Base-by-base conservation (phyloP, 2,888 invertebrate genomes). In the Eulithis testata region DNA sequence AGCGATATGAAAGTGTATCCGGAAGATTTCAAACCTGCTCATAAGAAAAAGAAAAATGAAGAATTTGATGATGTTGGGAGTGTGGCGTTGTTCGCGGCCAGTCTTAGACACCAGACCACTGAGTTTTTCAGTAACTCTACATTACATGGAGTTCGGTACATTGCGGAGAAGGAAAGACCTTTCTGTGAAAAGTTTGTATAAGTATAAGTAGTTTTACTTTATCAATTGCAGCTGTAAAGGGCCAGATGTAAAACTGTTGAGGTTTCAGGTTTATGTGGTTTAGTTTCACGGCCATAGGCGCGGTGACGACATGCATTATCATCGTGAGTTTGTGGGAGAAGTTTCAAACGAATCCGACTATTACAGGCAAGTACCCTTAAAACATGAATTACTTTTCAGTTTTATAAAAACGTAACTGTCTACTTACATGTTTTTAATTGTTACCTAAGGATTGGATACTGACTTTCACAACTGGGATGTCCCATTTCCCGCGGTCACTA, bases 391-490 rank as follows among this genome's bases (percentile, higher is more conserved):
- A 4, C 3, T n/a, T n/a, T n/a, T 44, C 5, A 44, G n/a, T 11
- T 44, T 44, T n/a, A n/a, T 44, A 44, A 44, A 40, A 40, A 31
- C 31, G 31, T n/a, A 44, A 44, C 4, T 44, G 3, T 0, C 1
- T 40, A n/a, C 9, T 0, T 40, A 44, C 9, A 8, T n/a, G 31
- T 14, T 40, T 11, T 43, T 51, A 12, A 44, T 49, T 52, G 44
- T 74, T 43, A 21, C 21, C 21, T 21, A 89, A 84, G 96, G 96
- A 51, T 91, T 97, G 76, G 96, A 97, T 80, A 96, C 96, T 0
- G 96, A 96, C 86, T 96, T 96, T 79, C 96, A 96, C 80, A 96
- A 95, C 79, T 96, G 96, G 95, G 95, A 96, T 77, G 95, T 96
- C 0, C 94, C 95, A 4, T 96, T 96, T 85, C 96, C 96, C 3